Evolutionary conservation across 1,140 invertebrate genomes (phyloP).

Genomic region (Brachionus angularis): DNA sequence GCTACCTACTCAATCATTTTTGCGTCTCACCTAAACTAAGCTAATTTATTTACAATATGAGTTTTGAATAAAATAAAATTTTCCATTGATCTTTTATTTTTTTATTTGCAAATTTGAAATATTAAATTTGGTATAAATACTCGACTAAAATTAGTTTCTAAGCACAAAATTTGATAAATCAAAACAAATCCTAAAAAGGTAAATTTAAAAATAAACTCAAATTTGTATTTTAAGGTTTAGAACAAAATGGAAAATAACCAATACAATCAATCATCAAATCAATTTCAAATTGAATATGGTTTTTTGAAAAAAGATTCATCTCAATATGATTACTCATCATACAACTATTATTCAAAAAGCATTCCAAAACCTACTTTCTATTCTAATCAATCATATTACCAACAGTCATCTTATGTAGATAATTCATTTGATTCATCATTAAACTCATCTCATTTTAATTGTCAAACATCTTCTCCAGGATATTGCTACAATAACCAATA

Average conservation of each 20-base stretch:
- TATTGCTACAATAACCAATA: not conserved
- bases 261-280: no score
- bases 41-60: conserved; percentile 29
- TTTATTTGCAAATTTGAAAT: no score
- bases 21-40: conserved; percentile 34
- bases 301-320: no score
- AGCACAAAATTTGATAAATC: not conserved
- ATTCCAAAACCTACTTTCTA: not conserved
- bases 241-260: conserved; percentile 5
- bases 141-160: no score
- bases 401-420: not conserved
- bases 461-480: not conserved
- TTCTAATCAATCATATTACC: not conserved
- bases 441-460: not conserved
- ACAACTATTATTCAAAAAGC: not conserved
- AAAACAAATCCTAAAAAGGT: not conserved
- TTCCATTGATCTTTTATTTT: not conserved
- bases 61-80: conserved; percentile 10
- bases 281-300: no score
- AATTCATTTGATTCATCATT: not conserved
- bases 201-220: not conserved
- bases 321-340: not conserved
- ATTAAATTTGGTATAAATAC: no score
- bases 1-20: not conserved
- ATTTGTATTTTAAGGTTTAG: not conserved